These are phyloP conservation scores for Pogonomyrmex barbatus DNA, from an alignment of 1,140 invertebrate genomes.

Conservation along the genomic window DNA sequence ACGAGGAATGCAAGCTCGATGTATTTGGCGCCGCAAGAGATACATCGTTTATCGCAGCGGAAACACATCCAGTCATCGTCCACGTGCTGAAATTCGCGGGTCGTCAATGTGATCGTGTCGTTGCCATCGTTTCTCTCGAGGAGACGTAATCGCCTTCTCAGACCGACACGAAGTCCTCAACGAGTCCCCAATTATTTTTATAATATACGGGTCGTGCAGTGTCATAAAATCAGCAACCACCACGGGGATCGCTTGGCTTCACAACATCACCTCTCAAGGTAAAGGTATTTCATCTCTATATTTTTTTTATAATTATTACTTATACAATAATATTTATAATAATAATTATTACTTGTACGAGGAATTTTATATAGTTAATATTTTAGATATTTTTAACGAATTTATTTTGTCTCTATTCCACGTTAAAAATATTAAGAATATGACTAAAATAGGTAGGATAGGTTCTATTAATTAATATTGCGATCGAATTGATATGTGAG, in stretches of 20 bases:
- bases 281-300: conserved; percentile 5
- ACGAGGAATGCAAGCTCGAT: not conserved
- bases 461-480: not conserved
- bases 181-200: conserved; percentile 63
- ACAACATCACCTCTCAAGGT: conserved; percentile 75
- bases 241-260: conserved; percentile 72
- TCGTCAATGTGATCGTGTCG: conserved; percentile 14
- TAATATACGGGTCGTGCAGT: conserved; percentile 71
- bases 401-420: not conserved
- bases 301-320: not conserved
- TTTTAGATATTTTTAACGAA: not conserved
- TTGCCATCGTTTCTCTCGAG: not conserved
- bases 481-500: not conserved
- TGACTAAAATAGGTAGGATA: no score
- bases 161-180: not conserved
- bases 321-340: not conserved
- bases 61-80: conserved; percentile 3
- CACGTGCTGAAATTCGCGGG: conserved; percentile 5
- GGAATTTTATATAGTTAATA: not conserved
- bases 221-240: conserved; percentile 66
- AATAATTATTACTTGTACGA: not conserved
- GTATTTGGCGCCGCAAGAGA: conserved; percentile 9
- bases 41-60: conserved; percentile 20
- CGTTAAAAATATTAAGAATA: not conserved
- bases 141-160: not conserved